A percentile compares a stretch with the other conserved stretches of the same genome.
phyloP scores from a whole-genome alignment of 2,888 invertebrate species.

The Uloborus plumipes region DNA sequence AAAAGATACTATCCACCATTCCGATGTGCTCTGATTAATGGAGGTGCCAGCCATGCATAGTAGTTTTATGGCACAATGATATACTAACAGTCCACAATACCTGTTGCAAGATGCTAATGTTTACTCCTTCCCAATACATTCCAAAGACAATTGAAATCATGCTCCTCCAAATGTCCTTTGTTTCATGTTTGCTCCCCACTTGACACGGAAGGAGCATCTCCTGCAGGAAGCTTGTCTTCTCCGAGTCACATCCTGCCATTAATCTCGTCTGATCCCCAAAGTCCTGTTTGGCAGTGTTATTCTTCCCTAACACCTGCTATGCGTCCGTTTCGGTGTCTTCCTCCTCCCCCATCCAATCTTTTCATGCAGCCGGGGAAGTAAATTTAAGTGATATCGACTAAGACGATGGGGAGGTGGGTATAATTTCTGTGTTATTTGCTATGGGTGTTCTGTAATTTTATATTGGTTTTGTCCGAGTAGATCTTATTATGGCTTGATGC shows the following conservation, averaged over 20 bases:
- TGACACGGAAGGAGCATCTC: conserved; percentile 19
- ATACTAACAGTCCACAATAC: too few species aligned
- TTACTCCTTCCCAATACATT: too few species aligned
- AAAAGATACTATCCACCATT: too few species aligned
- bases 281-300: conserved; percentile 24
- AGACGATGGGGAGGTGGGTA: not conserved
- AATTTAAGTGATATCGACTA: conserved; percentile 33
- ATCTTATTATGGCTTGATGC: too few species aligned
- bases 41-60: too few species aligned
- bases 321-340: not conserved
- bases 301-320: conserved; percentile 20
- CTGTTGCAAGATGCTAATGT: too few species aligned
- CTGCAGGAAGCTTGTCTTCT: conserved; percentile 25
- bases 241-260: conserved; percentile 39
- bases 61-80: too few species aligned
- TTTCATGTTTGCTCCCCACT: conserved; percentile 14
- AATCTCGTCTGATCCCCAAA: conserved; percentile 37
- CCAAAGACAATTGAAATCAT: too few species aligned
- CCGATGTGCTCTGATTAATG: too few species aligned
- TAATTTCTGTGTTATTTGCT: not conserved
- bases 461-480: not conserved
- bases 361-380: not conserved
- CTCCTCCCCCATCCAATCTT: not conserved
- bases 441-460: not conserved
- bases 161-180: conserved; percentile 19